phyloP scores from a whole-genome alignment of 2,888 invertebrate species.

The Hirtodrosophila duncani region DNA sequence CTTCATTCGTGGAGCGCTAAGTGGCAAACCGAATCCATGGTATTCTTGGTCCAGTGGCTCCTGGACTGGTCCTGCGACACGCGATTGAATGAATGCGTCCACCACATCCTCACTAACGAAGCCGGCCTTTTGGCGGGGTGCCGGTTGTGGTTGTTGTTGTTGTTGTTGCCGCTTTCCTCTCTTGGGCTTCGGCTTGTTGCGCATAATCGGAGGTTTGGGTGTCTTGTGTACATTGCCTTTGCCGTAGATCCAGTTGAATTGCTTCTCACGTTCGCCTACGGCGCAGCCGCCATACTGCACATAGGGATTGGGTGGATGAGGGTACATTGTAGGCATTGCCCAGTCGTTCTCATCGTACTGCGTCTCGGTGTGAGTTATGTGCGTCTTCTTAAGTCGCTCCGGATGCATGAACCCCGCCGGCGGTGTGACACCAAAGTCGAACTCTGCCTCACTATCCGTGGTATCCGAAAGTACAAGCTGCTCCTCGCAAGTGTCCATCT shows the following conservation, averaged over 20 bases:
- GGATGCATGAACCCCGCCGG: constrained; percentile 84
- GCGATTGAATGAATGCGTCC: background rate
- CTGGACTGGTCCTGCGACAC: too few species aligned
- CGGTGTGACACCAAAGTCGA: constrained; percentile 86
- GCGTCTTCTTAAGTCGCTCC: constrained; percentile 79
- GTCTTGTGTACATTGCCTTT: constrained; percentile 43
- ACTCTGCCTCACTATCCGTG: constrained; percentile 81
- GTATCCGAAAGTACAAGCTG: constrained; percentile 73
- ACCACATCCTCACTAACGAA: constrained; percentile 5
- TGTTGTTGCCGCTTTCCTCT: constrained; percentile 8
- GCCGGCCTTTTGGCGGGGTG: constrained; percentile 30
- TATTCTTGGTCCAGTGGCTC: background rate
- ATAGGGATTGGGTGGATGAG: constrained; percentile 60
- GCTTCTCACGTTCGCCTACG: constrained; percentile 49
- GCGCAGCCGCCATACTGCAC: constrained; percentile 67
- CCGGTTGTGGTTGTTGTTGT: constrained; percentile 1
- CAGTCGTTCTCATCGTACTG: constrained; percentile 82
- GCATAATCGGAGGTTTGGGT: constrained; percentile 44
- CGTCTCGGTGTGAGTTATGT: constrained; percentile 81
- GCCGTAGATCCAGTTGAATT: constrained; percentile 50
- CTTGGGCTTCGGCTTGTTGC: constrained; percentile 33
- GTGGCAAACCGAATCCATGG: too few species aligned
- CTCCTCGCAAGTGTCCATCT: constrained; percentile 54
- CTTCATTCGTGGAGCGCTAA: constrained; percentile 19
- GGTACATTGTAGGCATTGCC: constrained; percentile 53